Conservation (phyloP, 2,888 invertebrate genomes). For the Cerceris rybyensis region DNA sequence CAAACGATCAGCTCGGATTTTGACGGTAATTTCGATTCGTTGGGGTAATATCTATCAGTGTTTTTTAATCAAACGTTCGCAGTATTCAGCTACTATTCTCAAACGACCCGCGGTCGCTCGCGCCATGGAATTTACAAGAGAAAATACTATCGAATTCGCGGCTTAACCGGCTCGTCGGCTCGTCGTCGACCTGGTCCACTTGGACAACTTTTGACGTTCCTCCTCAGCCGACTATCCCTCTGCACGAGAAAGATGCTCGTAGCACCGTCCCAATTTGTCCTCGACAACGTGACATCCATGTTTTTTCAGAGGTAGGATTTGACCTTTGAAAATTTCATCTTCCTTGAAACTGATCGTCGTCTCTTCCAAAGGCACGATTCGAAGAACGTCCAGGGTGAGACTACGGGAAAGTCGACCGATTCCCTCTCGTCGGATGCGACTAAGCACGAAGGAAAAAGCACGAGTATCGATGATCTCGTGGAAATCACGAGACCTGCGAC, state of each 20-base stretch:
- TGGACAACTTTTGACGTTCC: slow-evolving; percentile 70
- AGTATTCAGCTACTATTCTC: slow-evolving; percentile 65
- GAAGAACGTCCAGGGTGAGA: slow-evolving; percentile 67
- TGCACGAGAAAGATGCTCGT: slow-evolving; percentile 72
- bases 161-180: slow-evolving; percentile 54
- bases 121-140: slow-evolving; percentile 70
- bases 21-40: slow-evolving; percentile 54
- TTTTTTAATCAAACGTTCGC: background rate
- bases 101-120: slow-evolving; percentile 59
- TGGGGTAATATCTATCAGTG: background rate
- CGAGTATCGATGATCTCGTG: slow-evolving; percentile 69
- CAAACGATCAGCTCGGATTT: slow-evolving; percentile 54
- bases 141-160: slow-evolving; percentile 66
- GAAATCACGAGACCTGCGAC: slow-evolving; percentile 70
- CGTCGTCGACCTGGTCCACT: slow-evolving; percentile 73
- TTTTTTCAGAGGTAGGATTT: slow-evolving; percentile 66
- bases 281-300: slow-evolving; percentile 67
- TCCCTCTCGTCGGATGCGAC: slow-evolving; percentile 59
- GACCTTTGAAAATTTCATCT: no score
- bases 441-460: slow-evolving; percentile 62
- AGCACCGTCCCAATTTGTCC: slow-evolving; percentile 70
- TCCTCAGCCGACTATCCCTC: slow-evolving; percentile 66
- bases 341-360: background rate
- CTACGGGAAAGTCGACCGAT: slow-evolving; percentile 52
- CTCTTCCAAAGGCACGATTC: slow-evolving; percentile 56